Conservation (phyloP, 2,797 vertebrate genomes). For the Poecilia wingei region DNA sequence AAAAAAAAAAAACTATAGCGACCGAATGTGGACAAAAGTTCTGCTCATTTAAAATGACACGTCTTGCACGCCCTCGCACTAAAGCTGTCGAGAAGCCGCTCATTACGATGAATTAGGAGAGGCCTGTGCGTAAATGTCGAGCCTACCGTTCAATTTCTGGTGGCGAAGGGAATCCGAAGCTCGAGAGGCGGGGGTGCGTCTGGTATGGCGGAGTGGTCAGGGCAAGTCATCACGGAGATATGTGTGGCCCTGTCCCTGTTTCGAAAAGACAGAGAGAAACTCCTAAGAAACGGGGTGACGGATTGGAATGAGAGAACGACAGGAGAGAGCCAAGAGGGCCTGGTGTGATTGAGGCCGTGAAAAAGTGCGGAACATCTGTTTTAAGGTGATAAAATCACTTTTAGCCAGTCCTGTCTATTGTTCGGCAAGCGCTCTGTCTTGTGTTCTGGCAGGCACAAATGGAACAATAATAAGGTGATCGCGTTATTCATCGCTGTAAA, state of each 20-base stretch:
- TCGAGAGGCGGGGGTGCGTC: constrained; percentile 65
- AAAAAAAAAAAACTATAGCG: constrained; percentile 17
- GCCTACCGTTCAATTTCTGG: constrained; percentile 76
- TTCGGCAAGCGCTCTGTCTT: constrained; percentile 44
- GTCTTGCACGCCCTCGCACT: constrained; percentile 74
- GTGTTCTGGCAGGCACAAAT: constrained; percentile 50
- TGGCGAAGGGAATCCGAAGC: constrained; percentile 67
- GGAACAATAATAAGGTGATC: constrained; percentile 64
- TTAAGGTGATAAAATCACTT: constrained; percentile 55
- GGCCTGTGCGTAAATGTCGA: constrained; percentile 72
- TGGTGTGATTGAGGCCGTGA: constrained; percentile 29
- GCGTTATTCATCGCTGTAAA: constrained; percentile 65
- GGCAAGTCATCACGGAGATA: constrained; percentile 68
- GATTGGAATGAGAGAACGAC: constrained; percentile 49
- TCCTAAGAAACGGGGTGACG: constrained; percentile 36
- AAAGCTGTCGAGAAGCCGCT: constrained; percentile 78
- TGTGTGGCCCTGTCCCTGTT: constrained; percentile 63
- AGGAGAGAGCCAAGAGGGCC: constrained; percentile 18
- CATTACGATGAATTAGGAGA: constrained; percentile 81
- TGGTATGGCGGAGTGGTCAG: constrained; percentile 66
- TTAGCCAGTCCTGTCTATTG: constrained; percentile 48
- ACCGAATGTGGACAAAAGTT: constrained; percentile 61
- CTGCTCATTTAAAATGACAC: constrained; percentile 72
- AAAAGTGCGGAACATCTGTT: constrained; percentile 48
- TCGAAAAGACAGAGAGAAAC: constrained; percentile 32